Evolutionary conservation across 2,888 invertebrate genomes (phyloP), one percentile per base, ranked within the genome.

Genomic region (Steinernema carpocapsae): DNA sequence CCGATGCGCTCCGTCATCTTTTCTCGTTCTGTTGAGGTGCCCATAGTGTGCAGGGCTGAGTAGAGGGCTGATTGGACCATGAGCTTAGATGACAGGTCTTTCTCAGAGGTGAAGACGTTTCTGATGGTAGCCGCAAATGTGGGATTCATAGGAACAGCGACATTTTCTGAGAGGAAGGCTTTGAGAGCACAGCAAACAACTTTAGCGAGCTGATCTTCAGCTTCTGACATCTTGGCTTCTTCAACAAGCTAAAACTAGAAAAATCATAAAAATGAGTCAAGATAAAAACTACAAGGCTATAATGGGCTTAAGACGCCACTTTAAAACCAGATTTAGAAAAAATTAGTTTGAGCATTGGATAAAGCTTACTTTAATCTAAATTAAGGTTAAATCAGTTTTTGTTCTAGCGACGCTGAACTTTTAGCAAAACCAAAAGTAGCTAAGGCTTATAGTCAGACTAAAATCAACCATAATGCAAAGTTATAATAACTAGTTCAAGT

Each of bases 51-150:
- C 26, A 56, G 26, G 3, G 56, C 22, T 12, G 56, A 56, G 56
- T 19, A 56, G 14, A 56, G 56, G 56, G 56, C 56, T 24, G 56
- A 56, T 26, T 56, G 56, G 14, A 56, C 56, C 24, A 56, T 56
- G 2, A 2, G 22, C 22, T 56, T 56, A 4, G 12, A 12, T 3
- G 24, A 19, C 3, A 56, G 22, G 2, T 56, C 56, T 4, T 19
- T 56, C 26, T 56, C 56, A 2, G 17, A 14, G 24, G 14, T 12
- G 56, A 56, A 56, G 24, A 56, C 24, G 14, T 19, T 26, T 2
- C 56, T 3, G 2, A 56, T 24, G 12, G 56, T 56, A 4, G 56
- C 6, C 2, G 26, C 22, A 56, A 56, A 48, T 14, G 48, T 26
- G 4, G 56, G 26, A 26, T 26, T 56, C 26, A 56, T 26, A 14